A percentile compares a stretch with the other conserved stretches of the same genome.
These are phyloP conservation scores for Indicator indicator DNA, from an alignment of 2,113 vertebrate species.

Conservation along the genomic window DNA sequence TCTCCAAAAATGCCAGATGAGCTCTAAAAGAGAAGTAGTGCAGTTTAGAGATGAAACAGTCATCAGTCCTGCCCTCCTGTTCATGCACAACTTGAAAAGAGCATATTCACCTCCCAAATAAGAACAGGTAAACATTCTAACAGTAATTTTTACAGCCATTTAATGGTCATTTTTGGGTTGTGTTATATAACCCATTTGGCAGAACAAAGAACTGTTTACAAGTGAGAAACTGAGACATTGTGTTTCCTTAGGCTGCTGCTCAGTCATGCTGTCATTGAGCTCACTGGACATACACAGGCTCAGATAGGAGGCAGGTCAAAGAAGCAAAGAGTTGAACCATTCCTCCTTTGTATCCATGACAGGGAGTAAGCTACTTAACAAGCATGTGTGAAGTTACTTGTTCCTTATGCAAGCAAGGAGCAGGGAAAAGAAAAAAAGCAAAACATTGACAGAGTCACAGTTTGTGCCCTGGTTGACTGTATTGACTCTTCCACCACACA, in stretches of 20 bases:
- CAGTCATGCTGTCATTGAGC: not conserved
- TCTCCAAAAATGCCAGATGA: not conserved
- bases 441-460: not conserved
- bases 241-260: not conserved
- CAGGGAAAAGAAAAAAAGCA: not conserved
- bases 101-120: not conserved
- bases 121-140: not conserved
- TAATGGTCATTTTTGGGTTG: not conserved
- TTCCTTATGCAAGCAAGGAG: not conserved
- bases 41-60: not conserved
- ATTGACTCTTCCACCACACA: accelerated
- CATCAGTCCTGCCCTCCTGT: not conserved
- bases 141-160: not conserved
- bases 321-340: not conserved
- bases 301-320: not conserved
- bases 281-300: accelerated
- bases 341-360: not conserved
- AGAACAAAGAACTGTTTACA: not conserved
- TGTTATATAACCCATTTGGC: not conserved
- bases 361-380: not conserved
- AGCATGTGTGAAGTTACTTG: not conserved
- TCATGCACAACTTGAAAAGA: not conserved
- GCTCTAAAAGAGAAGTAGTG: not conserved
- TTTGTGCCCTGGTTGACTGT: not conserved
- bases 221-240: not conserved